Conservation (phyloP, 2,888 invertebrate species). For the Mesoligia furuncula region DNA sequence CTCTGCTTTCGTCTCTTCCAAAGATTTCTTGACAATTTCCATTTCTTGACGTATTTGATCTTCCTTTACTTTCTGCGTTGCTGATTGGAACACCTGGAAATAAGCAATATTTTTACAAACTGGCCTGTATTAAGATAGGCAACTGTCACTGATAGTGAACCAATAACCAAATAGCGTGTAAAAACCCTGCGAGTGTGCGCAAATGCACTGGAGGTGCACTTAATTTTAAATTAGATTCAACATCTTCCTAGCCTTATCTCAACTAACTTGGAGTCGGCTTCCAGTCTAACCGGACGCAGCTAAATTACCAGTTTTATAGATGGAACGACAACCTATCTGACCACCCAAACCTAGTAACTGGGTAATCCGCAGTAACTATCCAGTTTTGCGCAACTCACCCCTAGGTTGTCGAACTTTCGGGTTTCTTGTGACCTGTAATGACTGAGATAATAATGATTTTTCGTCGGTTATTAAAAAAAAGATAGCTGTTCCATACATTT, state of each 20-base stretch:
- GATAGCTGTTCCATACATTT: background rate
- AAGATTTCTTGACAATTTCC: conserved; percentile 88
- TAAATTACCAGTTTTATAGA: background rate
- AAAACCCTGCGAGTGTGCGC: background rate
- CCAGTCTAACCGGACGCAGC: background rate
- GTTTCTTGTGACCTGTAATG: background rate
- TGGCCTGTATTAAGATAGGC: background rate
- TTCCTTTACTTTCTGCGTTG: conserved; percentile 93
- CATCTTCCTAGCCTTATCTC: no score
- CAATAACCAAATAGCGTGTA: background rate
- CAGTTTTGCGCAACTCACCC: background rate
- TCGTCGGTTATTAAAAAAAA: background rate
- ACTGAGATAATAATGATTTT: background rate
- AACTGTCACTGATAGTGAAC: background rate
- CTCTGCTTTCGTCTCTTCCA: conserved; percentile 79
- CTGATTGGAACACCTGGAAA: conserved; percentile 92
- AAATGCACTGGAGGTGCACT: background rate
- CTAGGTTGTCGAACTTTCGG: background rate
- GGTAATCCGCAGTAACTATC: background rate
- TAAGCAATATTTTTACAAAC: conserved; percentile 14
- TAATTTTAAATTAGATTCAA: background rate
- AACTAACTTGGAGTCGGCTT: background rate
- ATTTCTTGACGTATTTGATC: conserved; percentile 90
- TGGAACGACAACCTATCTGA: background rate
- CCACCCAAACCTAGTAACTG: background rate